phyloP scores from a whole-genome alignment of 2,797 vertebrate genomes.

The Craterocephalus amniculus region DNA sequence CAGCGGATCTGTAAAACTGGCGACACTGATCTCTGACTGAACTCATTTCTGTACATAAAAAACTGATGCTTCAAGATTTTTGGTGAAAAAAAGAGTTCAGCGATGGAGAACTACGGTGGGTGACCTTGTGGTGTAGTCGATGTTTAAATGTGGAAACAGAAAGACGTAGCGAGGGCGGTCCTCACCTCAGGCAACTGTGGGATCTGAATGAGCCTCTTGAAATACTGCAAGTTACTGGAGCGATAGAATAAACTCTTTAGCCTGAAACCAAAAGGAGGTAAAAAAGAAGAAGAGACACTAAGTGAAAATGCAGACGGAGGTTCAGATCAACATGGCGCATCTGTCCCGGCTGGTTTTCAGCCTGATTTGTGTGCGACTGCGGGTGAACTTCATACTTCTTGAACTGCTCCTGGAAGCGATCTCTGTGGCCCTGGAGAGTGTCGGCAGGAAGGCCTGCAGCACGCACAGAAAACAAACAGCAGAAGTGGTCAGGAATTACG shows the following conservation, averaged over 20 bases:
- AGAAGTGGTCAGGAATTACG: conserved; percentile 8
- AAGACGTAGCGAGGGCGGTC: not conserved
- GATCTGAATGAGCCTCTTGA: conserved; percentile 98
- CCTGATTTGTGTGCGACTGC: not conserved
- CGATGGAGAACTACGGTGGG: not conserved
- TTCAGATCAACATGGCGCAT: conserved; percentile 16
- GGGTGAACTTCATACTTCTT: conserved; percentile 87
- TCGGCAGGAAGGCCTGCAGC: conserved; percentile 93
- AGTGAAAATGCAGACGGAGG: not conserved
- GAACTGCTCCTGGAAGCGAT: conserved; percentile 98
- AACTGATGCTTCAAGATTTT: not conserved
- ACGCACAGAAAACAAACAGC: conserved; percentile 47
- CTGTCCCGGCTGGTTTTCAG: conserved; percentile 17
- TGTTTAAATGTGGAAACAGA: not conserved
- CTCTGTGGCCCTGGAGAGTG: conserved; percentile 96
- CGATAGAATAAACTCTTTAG: conserved; percentile 97
- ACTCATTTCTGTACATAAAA: not conserved
- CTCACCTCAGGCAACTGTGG: conserved; percentile 97
- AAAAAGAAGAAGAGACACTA: not conserved
- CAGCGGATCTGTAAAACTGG: too few relatives aligned
- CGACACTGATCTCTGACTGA: not conserved
- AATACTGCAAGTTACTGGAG: conserved; percentile 98
- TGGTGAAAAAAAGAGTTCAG: not conserved
- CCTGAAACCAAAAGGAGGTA: conserved; percentile 73
- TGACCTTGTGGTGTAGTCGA: not conserved